Evolutionary conservation across 2,797 vertebrate species (phyloP).

Genomic region (Picus viridis): DNA sequence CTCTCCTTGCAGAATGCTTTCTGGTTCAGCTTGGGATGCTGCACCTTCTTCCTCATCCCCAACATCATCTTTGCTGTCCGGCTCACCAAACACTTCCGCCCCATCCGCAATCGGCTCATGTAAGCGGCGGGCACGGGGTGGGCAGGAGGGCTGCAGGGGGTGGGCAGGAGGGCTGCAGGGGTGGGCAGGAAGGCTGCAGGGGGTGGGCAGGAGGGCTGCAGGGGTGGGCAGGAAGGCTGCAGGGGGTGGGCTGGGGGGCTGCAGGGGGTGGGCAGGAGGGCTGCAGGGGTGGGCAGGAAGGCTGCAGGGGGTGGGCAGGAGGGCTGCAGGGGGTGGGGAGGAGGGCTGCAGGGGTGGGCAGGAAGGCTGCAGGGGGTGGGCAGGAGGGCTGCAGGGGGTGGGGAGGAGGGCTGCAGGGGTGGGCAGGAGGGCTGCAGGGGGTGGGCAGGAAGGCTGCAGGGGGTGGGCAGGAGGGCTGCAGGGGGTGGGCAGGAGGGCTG

Average conservation of each 20-base stretch:
- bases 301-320: too few relatives aligned
- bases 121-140: background rate
- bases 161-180: background rate
- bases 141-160: too few relatives aligned
- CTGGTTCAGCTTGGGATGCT: slow-evolving; percentile 96
- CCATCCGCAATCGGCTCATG: slow-evolving; percentile 78
- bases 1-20: slow-evolving; percentile 87
- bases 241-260: too few relatives aligned
- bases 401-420: too few relatives aligned
- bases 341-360: too few relatives aligned
- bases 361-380: too few relatives aligned
- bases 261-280: too few relatives aligned
- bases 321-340: background rate
- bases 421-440: too few relatives aligned
- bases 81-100: slow-evolving; percentile 89
- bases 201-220: background rate
- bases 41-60: slow-evolving; percentile 89
- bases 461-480: too few relatives aligned
- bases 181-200: too few relatives aligned
- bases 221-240: too few relatives aligned
- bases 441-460: background rate
- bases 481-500: too few relatives aligned
- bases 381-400: accelerated
- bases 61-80: slow-evolving; percentile 91
- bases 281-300: accelerated